Evolutionary conservation across 2,888 invertebrate species (phyloP), one percentile per base, ranked within the genome.

Genomic region (Pediacus dermestoides): DNA sequence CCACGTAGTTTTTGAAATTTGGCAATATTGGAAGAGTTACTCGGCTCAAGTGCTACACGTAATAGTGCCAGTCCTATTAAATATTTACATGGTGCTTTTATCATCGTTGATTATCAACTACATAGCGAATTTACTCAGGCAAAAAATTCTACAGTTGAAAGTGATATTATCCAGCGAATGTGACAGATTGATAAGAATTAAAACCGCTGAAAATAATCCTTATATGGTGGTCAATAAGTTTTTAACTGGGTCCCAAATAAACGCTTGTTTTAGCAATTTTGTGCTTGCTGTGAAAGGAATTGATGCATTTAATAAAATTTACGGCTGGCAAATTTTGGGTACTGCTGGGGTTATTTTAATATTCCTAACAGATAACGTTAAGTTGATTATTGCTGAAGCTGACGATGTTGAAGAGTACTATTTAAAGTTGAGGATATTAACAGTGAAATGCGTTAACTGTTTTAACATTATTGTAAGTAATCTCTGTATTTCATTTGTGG

Each of bases 291-390:
- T 4, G n/a, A n/a, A 10, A 6, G 23, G 3, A 9, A 23, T 23
- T 1, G 25, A 38, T 9, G 34, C 34, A 2, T 49, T 49, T 22
- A 40, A 44, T 14, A 34, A 30, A 4, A 42, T 49, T 13, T 49
- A 42, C 15, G 48, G 48, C 10, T 9, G 33, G 14, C 40, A 49
- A 21, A 42, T 49, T 14, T 28, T 49, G 8, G 44, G 37, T 11
- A 44, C 36, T 11, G 13, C 26, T 23, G 44, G 44, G 2, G 8
- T 32, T 30, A 37, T 37, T 27, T 23, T 44, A 9, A 16, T 44
- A 14, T 34, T 34, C 27, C n/a, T 37, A 4, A 39, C 14, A 13
- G 37, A 39, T 18, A 37, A 37, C 13, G 16, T 44, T 6, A 36
- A 23, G 12, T 8, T 31, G 2, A 30, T 44, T 3, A 33, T 38